These are phyloP conservation scores for Characodon lateralis DNA, from an alignment of 2,797 vertebrate genomes.

Conservation along the genomic window DNA sequence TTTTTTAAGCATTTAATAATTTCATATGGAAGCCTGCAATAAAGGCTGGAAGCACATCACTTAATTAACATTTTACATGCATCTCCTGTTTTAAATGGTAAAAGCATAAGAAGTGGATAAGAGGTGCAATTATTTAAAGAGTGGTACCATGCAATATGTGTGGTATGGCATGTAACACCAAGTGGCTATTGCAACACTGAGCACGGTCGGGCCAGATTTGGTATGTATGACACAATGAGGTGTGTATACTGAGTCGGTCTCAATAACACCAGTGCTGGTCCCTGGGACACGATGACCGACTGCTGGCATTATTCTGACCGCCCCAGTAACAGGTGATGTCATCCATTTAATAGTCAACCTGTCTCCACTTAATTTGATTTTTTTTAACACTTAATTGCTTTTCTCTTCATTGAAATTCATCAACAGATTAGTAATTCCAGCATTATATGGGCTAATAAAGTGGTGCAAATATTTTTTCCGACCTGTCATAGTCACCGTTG, in stretches of 20 bases:
- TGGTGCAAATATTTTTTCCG: conserved; percentile 38
- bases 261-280: conserved; percentile 81
- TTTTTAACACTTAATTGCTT: not conserved
- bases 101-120: no score
- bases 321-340: conserved; percentile 68
- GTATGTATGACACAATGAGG: conserved; percentile 26
- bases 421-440: not conserved
- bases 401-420: not conserved
- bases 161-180: conserved; percentile 7
- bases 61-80: not conserved
- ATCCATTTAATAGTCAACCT: conserved; percentile 9
- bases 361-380: not conserved
- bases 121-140: not conserved
- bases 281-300: conserved; percentile 72
- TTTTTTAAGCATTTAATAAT: not conserved
- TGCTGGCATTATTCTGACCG: conserved; percentile 82
- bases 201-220: conserved; percentile 20
- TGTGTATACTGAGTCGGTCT: conserved; percentile 66
- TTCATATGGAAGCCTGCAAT: not conserved
- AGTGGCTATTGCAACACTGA: conserved; percentile 14
- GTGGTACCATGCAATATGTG: not conserved
- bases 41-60: not conserved
- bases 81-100: not conserved
- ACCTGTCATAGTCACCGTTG: conserved; percentile 98
- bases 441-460: not conserved